These are phyloP conservation scores for Atherinomorus stipes DNA, from an alignment of 2,113 vertebrate species.

Conservation along the genomic window DNA sequence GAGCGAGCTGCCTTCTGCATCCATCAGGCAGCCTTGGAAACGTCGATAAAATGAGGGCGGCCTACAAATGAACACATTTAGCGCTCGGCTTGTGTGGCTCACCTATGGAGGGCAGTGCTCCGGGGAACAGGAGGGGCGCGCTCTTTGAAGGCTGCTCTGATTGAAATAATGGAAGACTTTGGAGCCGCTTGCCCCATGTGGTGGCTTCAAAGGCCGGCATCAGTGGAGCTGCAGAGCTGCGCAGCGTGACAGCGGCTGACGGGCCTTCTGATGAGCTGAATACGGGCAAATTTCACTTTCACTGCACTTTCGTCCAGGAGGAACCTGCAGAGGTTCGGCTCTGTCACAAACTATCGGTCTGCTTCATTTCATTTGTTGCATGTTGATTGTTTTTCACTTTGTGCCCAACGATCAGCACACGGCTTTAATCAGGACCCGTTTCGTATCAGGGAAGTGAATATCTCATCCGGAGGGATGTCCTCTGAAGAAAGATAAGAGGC, in stretches of 20 bases:
- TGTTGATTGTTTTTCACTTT: background rate
- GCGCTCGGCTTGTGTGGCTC: conserved; percentile 42
- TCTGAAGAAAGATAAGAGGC: no score
- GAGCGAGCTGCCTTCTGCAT: conserved; percentile 33
- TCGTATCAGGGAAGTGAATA: no score
- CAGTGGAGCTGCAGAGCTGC: conserved; percentile 26
- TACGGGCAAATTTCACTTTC: conserved; percentile 14
- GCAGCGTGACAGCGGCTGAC: conserved; percentile 27
- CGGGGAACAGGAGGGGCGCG: conserved; percentile 7
- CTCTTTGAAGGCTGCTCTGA: conserved; percentile 44
- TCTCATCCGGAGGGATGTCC: no score
- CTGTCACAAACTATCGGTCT: no score
- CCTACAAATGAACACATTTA: conserved; percentile 70
- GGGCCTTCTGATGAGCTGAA: conserved; percentile 40
- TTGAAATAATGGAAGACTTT: conserved; percentile 49
- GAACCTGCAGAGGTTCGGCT: background rate
- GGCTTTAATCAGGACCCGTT: no score
- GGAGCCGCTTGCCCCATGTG: conserved; percentile 40
- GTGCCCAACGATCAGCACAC: no score
- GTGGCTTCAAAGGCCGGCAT: conserved; percentile 50
- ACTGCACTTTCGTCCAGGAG: conserved; percentile 11
- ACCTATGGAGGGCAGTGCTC: conserved; percentile 42
- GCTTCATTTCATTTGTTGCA: background rate
- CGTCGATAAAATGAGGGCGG: conserved; percentile 62
- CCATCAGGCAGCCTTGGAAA: conserved; percentile 49